A percentile compares a stretch with the other conserved stretches of the same genome.
phyloP scores from a whole-genome alignment of 2,888 invertebrate species.

The Omphaloscelis lunosa region DNA sequence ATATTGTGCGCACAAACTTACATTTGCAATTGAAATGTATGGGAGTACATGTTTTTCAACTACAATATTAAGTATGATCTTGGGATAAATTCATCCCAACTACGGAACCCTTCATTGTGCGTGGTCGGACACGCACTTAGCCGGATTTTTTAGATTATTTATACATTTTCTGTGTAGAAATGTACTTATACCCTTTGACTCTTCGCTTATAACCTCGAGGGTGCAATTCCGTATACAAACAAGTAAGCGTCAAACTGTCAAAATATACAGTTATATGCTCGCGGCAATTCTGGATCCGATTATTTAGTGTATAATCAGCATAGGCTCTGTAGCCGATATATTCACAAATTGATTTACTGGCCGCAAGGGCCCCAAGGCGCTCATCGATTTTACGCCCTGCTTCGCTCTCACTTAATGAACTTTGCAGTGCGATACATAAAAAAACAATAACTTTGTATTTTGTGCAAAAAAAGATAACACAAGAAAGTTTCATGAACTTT shows the following conservation, averaged over 20 bases:
- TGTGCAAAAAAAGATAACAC: slow-evolving; percentile 19
- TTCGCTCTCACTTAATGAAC: slow-evolving; percentile 72
- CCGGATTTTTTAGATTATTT: neutral
- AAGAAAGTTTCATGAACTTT: neutral
- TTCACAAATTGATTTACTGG: slow-evolving; percentile 74
- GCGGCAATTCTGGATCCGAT: slow-evolving; percentile 29
- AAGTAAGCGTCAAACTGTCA: neutral
- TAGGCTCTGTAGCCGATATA: slow-evolving; percentile 36
- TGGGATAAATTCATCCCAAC: too few relatives aligned
- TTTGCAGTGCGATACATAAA: slow-evolving; percentile 61
- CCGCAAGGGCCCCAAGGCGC: slow-evolving; percentile 64
- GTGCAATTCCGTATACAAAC: neutral
- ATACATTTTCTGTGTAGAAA: neutral
- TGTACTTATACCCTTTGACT: too few relatives aligned
- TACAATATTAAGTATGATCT: too few relatives aligned
- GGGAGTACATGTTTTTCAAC: too few relatives aligned
- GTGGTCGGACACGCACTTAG: too few relatives aligned
- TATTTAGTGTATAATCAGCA: slow-evolving; percentile 24
- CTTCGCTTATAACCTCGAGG: neutral
- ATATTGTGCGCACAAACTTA: too few relatives aligned
- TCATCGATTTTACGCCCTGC: slow-evolving; percentile 75
- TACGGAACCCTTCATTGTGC: too few relatives aligned
- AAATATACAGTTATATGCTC: neutral
- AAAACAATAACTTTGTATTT: slow-evolving; percentile 59
- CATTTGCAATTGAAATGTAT: too few relatives aligned